Conservation (phyloP, 2,888 invertebrate genomes). For the Nasonovia ribisnigri region DNA sequence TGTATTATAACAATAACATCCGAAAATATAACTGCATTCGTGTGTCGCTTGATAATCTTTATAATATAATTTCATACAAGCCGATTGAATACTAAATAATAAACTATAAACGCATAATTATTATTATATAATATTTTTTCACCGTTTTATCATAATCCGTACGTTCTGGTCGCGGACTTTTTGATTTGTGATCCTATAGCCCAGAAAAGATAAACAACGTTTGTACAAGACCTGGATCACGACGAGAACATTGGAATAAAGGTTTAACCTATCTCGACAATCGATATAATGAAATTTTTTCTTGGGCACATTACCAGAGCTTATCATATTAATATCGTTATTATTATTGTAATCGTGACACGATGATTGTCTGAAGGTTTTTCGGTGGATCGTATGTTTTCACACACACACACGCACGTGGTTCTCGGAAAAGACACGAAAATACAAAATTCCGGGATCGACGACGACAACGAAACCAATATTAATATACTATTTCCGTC, state of each 20-base stretch:
- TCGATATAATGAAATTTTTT: too few species aligned
- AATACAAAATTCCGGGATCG: background rate
- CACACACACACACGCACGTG: background rate
- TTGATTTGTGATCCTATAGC: background rate
- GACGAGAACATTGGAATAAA: too few species aligned
- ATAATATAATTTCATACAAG: background rate
- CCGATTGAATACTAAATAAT: background rate
- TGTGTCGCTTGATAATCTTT: background rate
- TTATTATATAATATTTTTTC: background rate
- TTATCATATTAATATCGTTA: too few species aligned
- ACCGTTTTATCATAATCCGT: background rate
- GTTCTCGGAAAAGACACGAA: background rate
- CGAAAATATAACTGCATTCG: background rate
- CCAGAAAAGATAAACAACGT: background rate
- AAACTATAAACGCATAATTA: background rate
- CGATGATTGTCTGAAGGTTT: too few species aligned
- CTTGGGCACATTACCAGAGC: too few species aligned
- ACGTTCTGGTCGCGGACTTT: background rate
- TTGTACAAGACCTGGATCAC: too few species aligned
- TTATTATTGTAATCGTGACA: too few species aligned
- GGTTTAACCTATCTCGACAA: too few species aligned
- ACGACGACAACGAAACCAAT: background rate
- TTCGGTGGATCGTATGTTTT: too few species aligned
- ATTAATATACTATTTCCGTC: background rate
- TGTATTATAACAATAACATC: background rate